Evolutionary conservation across 2,888 invertebrate species (phyloP).

Genomic region (Unio delphinus): DNA sequence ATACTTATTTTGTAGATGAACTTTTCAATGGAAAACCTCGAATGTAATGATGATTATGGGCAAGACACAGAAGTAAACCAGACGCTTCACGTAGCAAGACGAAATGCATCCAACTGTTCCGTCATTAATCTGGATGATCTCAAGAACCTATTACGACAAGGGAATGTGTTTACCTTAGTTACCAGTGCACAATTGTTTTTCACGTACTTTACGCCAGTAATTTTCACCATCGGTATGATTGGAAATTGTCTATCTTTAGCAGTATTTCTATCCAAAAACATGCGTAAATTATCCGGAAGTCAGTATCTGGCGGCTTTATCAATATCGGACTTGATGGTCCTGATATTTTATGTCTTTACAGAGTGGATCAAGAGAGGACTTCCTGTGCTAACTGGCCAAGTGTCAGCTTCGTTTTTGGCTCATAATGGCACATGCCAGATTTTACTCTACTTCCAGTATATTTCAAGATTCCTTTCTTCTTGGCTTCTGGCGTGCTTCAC

Average conservation of each 20-base stretch:
- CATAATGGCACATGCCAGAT: constrained; percentile 80
- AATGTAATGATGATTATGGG: too few relatives aligned
- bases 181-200: constrained; percentile 67
- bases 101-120: too few relatives aligned
- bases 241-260: constrained; percentile 84
- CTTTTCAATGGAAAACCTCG: too few relatives aligned
- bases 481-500: constrained; percentile 67
- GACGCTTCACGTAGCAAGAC: too few relatives aligned
- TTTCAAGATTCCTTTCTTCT: constrained; percentile 63
- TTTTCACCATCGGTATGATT: constrained; percentile 81
- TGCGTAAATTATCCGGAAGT: constrained; percentile 80
- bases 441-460: constrained; percentile 79
- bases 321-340: constrained; percentile 82
- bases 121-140: too few relatives aligned
- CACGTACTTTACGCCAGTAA: constrained; percentile 80
- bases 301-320: constrained; percentile 86
- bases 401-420: constrained; percentile 39
- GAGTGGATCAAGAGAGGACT: constrained; percentile 65
- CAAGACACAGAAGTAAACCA: too few relatives aligned
- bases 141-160: too few relatives aligned
- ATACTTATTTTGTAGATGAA: too few relatives aligned
- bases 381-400: constrained; percentile 38
- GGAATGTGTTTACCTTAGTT: too few relatives aligned
- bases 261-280: constrained; percentile 83
- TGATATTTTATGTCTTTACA: constrained; percentile 74